These are phyloP conservation scores for Aproaerema taeniolella DNA, from an alignment of 2,888 invertebrate genomes.

Conservation along the genomic window DNA sequence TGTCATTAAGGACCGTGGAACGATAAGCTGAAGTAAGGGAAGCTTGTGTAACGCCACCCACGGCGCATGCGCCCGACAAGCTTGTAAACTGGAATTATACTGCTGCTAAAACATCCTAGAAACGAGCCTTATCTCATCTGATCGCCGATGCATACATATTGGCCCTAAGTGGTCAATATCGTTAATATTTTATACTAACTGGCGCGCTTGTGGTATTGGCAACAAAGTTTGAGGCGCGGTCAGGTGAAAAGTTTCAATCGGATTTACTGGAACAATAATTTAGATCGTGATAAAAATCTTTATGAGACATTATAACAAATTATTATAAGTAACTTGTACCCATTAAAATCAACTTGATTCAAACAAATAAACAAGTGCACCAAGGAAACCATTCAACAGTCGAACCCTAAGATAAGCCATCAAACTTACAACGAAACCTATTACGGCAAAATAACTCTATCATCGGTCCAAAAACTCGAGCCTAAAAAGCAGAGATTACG, in stretches of 20 bases:
- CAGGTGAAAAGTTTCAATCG: not conserved
- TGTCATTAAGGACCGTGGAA: constrained; percentile 55
- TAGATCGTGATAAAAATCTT: no score
- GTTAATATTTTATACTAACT: constrained; percentile 32
- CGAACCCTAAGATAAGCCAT: no score
- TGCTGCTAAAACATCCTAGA: constrained; percentile 44
- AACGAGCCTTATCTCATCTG: constrained; percentile 43
- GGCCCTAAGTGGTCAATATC: constrained; percentile 40
- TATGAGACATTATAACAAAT: no score
- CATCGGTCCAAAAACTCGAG: no score
- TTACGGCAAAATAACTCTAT: no score
- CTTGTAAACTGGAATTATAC: constrained; percentile 49
- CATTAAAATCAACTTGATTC: no score
- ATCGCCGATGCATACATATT: constrained; percentile 51
- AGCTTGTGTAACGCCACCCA: constrained; percentile 65
- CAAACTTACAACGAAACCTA: no score
- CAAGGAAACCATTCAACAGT: no score
- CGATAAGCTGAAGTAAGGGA: constrained; percentile 25
- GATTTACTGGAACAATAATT: not conserved
- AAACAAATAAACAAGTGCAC: no score
- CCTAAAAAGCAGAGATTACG: constrained; percentile 32
- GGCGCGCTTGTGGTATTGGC: not conserved
- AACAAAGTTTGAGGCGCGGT: constrained; percentile 2
- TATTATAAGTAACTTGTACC: no score
- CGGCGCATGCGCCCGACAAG: constrained; percentile 37